Percentiles rank a stretch among this genome's conserved stretches.
Evolutionary conservation across 2,113 vertebrate genomes (phyloP).

Genomic region (Chloropsis hardwickii): DNA sequence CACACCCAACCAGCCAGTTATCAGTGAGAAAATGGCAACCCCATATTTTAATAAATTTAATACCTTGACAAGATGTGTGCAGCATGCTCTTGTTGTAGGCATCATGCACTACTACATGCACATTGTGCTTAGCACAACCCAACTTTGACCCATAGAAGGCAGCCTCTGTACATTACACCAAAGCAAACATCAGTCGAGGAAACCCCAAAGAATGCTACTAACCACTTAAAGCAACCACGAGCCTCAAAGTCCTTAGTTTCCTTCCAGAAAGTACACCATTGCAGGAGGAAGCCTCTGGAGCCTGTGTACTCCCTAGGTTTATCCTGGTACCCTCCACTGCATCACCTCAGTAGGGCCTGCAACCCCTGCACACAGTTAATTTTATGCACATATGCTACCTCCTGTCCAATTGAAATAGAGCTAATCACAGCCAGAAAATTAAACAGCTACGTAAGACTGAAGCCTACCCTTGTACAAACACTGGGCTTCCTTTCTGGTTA

Average conservation of each 20-base stretch:
- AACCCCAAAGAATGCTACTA: neutral
- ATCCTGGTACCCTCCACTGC: neutral
- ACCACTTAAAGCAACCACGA: neutral
- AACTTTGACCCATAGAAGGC: neutral
- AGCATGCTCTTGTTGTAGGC: rapidly evolving
- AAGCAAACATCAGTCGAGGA: neutral
- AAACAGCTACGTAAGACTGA: neutral
- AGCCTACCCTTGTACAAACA: neutral
- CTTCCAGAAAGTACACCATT: neutral
- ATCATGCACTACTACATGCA: neutral
- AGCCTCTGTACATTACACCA: neutral
- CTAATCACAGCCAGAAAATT: neutral
- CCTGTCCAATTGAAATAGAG: neutral
- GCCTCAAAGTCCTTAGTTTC: neutral
- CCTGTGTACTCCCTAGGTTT: neutral
- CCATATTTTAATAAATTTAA: neutral
- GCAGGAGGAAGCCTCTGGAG: neutral
- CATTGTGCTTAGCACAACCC: neutral
- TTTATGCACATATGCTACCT: neutral
- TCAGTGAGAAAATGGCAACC: neutral
- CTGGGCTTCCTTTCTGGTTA: neutral
- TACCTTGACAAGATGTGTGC: neutral
- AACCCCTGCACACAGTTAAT: neutral
- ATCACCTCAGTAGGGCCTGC: neutral
- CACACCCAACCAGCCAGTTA: neutral